Conservation (phyloP, 2,888 invertebrate genomes). For the Pachydiplax longipennis region DNA sequence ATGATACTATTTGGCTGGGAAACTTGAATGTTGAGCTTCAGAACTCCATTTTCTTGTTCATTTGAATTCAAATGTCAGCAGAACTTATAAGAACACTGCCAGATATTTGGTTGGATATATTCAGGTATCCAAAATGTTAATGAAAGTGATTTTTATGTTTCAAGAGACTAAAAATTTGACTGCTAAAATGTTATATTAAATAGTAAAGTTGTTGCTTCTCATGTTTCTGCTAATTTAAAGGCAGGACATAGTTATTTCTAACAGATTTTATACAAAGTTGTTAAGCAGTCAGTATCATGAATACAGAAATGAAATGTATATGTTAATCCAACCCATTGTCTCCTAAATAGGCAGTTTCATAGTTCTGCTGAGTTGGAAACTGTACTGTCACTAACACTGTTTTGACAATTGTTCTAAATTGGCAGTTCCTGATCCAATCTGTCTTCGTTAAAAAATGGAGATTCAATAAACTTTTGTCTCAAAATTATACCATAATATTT, state of each 20-base stretch:
- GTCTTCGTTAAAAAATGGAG: slow-evolving; percentile 25
- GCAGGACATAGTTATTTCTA: slow-evolving; percentile 30
- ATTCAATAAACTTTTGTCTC: slow-evolving; percentile 38
- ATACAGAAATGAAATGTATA: not conserved
- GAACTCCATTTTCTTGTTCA: not conserved
- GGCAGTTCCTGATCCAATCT: slow-evolving; percentile 27
- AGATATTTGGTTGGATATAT: not conserved
- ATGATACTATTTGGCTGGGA: not conserved
- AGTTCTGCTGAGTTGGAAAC: not conserved
- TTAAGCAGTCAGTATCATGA: slow-evolving; percentile 10
- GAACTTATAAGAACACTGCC: not conserved
- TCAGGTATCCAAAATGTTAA: slow-evolving; percentile 9
- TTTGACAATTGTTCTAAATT: slow-evolving; percentile 37
- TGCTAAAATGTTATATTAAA: not conserved
- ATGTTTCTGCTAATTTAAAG: not conserved
- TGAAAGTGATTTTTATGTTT: slow-evolving; percentile 7
- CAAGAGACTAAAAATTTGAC: not conserved
- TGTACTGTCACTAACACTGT: slow-evolving; percentile 41
- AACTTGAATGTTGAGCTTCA: not conserved
- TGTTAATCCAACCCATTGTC: slow-evolving; percentile 5
- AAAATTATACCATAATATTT: slow-evolving; percentile 33
- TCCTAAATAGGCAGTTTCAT: not conserved
- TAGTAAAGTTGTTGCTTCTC: not conserved
- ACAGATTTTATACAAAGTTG: slow-evolving; percentile 31
- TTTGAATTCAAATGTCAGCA: not conserved